Conservation (phyloP, 2,888 invertebrate species). For the Lasioglossum oenotherae region DNA sequence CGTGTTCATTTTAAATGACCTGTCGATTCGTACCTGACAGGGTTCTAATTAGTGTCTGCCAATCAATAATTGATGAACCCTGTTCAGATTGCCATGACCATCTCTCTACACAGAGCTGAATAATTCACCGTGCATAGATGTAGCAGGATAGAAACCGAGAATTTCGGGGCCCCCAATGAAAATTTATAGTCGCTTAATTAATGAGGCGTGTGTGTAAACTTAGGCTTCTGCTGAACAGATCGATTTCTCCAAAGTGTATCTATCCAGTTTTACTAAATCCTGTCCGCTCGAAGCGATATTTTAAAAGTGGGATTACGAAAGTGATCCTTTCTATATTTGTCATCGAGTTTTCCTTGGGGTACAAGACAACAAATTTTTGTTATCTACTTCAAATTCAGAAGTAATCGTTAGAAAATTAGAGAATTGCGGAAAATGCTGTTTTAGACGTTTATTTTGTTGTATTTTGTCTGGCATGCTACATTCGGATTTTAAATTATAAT, state of each 20-base stretch:
- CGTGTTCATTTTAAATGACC: conserved; percentile 38
- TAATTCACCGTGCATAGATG: not conserved
- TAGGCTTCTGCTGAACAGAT: not conserved
- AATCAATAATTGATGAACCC: conserved; percentile 48
- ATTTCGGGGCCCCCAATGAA: not conserved
- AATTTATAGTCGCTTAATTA: not conserved
- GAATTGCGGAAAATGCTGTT: not conserved
- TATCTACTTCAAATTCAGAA: not conserved
- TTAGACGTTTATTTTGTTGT: not conserved
- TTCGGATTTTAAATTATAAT: not conserved
- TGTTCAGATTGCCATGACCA: conserved; percentile 29
- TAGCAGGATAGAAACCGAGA: not conserved
- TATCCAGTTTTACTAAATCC: not conserved
- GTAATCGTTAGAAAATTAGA: not conserved
- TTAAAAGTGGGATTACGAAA: not conserved
- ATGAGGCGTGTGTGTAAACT: not conserved
- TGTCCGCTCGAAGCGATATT: not conserved
- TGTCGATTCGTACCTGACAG: conserved; percentile 61
- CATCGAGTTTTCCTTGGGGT: not conserved
- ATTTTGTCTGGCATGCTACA: not conserved
- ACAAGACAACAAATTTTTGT: not conserved
- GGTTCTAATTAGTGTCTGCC: conserved; percentile 46
- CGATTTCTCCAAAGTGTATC: not conserved
- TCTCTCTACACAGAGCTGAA: not conserved
- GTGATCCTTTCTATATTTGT: not conserved